These are phyloP conservation scores for Tetragonula clypearis DNA, from an alignment of 1,140 invertebrate species.

Conservation along the genomic window DNA sequence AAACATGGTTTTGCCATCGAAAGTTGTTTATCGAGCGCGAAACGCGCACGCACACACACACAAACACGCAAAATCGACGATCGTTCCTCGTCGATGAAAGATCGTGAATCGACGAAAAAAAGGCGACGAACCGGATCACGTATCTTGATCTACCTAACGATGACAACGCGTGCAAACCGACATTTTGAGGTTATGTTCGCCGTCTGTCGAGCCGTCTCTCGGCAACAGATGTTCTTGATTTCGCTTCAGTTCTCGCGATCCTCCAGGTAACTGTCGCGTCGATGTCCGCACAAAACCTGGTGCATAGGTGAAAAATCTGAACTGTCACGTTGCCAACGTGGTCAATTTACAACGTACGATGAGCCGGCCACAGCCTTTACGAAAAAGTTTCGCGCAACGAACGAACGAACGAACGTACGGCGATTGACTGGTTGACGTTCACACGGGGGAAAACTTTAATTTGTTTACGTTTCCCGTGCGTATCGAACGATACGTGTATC, in stretches of 20 bases:
- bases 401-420: background rate
- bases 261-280: background rate
- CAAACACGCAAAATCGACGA: background rate
- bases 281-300: constrained; percentile 3
- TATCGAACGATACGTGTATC: constrained; percentile 3
- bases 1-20: background rate
- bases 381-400: constrained; percentile 1
- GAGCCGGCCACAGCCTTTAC: background rate
- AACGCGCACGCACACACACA: constrained; percentile 6
- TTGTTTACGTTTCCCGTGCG: constrained; percentile 50
- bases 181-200: constrained; percentile 57
- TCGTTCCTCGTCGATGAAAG: background rate
- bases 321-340: constrained; percentile 15
- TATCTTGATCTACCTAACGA: constrained; percentile 8
- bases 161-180: background rate
- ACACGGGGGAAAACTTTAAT: background rate
- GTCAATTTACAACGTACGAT: constrained; percentile 1
- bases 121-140: background rate
- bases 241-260: constrained; percentile 1
- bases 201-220: background rate
- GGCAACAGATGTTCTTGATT: constrained; percentile 59
- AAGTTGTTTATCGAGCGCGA: constrained; percentile 29
- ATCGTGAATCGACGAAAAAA: background rate
- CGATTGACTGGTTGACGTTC: background rate
- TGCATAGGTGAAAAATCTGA: constrained; percentile 35